phyloP scores from a whole-genome alignment of 2,888 invertebrate species.

The Ariolimax columbianus region DNA sequence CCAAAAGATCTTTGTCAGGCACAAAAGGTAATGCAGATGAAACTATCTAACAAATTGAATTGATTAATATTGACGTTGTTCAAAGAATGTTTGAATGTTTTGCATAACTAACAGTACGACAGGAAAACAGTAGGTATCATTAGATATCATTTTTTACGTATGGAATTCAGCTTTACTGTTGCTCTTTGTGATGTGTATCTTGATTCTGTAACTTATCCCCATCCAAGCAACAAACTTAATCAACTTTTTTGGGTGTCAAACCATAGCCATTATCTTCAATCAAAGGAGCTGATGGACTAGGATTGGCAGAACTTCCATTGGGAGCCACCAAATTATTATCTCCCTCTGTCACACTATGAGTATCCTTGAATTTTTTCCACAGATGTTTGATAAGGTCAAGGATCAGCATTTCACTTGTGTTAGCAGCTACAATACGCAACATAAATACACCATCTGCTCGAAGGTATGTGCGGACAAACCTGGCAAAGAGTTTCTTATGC shows the following conservation, averaged over 20 bases:
- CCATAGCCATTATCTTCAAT: slow-evolving; percentile 31
- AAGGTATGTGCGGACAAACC: slow-evolving; percentile 69
- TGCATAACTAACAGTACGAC: too few relatives aligned
- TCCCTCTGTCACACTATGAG: slow-evolving; percentile 3
- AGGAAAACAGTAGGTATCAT: too few relatives aligned
- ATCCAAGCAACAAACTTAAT: not conserved
- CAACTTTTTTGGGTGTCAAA: slow-evolving; percentile 34
- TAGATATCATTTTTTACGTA: too few relatives aligned
- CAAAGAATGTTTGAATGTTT: too few relatives aligned
- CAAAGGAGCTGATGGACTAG: slow-evolving; percentile 10
- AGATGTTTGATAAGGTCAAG: slow-evolving; percentile 68
- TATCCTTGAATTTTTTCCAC: slow-evolving; percentile 66
- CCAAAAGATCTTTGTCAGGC: too few relatives aligned
- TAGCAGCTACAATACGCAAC: slow-evolving; percentile 66
- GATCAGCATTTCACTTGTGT: slow-evolving; percentile 69
- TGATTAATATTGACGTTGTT: too few relatives aligned
- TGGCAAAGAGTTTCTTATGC: slow-evolving; percentile 64
- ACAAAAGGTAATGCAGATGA: too few relatives aligned
- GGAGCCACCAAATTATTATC: not conserved
- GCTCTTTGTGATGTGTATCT: too few relatives aligned
- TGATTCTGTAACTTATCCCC: too few relatives aligned
- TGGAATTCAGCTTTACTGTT: too few relatives aligned
- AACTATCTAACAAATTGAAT: too few relatives aligned
- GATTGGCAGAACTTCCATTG: not conserved
- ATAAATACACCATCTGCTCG: slow-evolving; percentile 73